phyloP scores from a whole-genome alignment of 2,113 vertebrate genomes.

The Phyllostomus hastatus region DNA sequence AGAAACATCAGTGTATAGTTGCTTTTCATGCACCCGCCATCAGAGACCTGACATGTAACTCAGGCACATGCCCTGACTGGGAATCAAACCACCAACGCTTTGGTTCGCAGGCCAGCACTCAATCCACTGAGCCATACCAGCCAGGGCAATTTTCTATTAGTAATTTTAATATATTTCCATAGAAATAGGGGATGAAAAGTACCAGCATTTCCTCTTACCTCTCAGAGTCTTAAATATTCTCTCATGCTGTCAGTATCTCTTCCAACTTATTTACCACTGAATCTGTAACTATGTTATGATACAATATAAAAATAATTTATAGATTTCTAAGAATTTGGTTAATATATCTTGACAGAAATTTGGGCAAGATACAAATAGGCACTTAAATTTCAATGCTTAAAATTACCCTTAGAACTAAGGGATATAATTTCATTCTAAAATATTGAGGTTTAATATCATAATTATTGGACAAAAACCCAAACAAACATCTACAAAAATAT shows the following conservation, averaged over 20 bases:
- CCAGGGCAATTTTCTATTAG: neutral
- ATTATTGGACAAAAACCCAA: neutral
- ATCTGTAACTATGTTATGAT: neutral
- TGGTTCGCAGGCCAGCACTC: too few species aligned
- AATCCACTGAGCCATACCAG: too few species aligned
- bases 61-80: too few species aligned
- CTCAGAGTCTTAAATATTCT: neutral
- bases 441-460: neutral
- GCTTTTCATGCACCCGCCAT: too few species aligned
- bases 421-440: conserved; percentile 9
- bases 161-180: neutral
- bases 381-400: conserved; percentile 26
- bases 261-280: neutral
- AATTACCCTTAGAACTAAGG: conserved; percentile 18
- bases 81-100: too few species aligned
- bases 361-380: neutral
- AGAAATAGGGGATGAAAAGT: neutral
- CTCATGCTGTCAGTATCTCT: neutral
- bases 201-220: neutral
- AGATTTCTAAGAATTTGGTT: neutral
- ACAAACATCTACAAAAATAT: neutral
- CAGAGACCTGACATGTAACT: too few species aligned
- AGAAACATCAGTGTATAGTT: too few species aligned
- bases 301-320: neutral
- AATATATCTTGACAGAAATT: conserved; percentile 11